Percentiles rank a stretch among this genome's conserved stretches.
phyloP scores from a whole-genome alignment of 2,113 vertebrate genomes.

The Crotalus horridus region DNA sequence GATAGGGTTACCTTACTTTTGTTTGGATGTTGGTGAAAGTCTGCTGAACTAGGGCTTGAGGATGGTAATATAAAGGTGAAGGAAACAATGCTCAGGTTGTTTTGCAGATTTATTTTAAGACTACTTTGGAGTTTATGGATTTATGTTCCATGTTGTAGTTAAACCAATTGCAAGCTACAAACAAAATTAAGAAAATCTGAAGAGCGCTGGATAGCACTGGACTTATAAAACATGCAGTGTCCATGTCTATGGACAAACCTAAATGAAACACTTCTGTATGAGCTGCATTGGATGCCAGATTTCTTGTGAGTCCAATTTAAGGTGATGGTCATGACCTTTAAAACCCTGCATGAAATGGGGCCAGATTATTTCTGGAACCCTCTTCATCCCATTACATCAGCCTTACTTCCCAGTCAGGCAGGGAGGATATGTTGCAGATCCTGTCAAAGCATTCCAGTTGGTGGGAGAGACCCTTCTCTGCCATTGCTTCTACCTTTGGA shows the following conservation, averaged over 20 bases:
- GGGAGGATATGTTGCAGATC: neutral
- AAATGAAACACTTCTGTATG: neutral
- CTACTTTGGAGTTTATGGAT: neutral
- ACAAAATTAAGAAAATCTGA: neutral
- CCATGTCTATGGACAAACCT: neutral
- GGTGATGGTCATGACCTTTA: neutral
- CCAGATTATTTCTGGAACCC: neutral
- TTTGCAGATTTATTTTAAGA: neutral
- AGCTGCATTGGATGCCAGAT: neutral
- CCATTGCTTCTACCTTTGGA: neutral
- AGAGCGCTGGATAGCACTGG: neutral
- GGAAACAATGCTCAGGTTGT: neutral
- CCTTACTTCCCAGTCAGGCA: neutral
- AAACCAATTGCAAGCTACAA: neutral
- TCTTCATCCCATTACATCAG: neutral
- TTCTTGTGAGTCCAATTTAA: neutral
- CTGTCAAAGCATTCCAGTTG: neutral
- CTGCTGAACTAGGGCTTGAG: neutral
- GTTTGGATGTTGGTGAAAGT: neutral
- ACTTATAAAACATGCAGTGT: neutral
- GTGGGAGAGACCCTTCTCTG: neutral
- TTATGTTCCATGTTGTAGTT: neutral
- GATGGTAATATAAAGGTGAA: neutral
- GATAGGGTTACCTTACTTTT: neutral
- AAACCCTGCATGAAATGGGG: neutral